Evolutionary conservation across 2,113 vertebrate genomes (phyloP).

Genomic region (Physeter macrocephalus): DNA sequence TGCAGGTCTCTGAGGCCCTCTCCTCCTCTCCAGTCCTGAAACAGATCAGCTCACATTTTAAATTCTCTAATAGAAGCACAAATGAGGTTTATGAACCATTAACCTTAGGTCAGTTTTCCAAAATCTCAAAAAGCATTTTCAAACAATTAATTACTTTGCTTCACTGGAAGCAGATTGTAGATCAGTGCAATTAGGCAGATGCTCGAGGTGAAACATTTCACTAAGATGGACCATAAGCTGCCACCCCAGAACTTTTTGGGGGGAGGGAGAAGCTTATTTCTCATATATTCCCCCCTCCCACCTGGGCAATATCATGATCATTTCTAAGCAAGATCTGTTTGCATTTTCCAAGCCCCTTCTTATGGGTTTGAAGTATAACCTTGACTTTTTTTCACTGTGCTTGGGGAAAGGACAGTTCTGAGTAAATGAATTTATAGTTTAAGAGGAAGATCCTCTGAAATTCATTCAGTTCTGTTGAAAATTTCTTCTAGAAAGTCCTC

Average conservation of each 20-base stretch:
- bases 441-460: not conserved
- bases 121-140: slow-evolving; percentile 73
- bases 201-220: not conserved
- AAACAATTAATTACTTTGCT: slow-evolving; percentile 76
- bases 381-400: not conserved
- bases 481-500: not conserved
- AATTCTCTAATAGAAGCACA: slow-evolving; percentile 69
- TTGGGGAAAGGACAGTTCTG: not conserved
- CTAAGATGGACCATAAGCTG: not conserved
- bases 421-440: not conserved
- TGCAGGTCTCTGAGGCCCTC: not conserved
- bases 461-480: not conserved
- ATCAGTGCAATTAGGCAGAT: slow-evolving; percentile 69
- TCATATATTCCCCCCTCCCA: not conserved
- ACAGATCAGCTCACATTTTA: slow-evolving; percentile 39
- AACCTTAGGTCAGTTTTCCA: slow-evolving; percentile 77
- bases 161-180: slow-evolving; percentile 60
- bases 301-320: not conserved
- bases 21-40: not conserved
- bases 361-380: not conserved
- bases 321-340: not conserved
- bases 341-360: not conserved
- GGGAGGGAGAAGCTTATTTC: not conserved
- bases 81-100: slow-evolving; percentile 78
- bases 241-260: not conserved